A percentile compares a stretch with the other conserved stretches of the same genome.
Evolutionary conservation across 2,113 vertebrate genomes (phyloP).

Genomic region (Gnathonemus longibarbis): DNA sequence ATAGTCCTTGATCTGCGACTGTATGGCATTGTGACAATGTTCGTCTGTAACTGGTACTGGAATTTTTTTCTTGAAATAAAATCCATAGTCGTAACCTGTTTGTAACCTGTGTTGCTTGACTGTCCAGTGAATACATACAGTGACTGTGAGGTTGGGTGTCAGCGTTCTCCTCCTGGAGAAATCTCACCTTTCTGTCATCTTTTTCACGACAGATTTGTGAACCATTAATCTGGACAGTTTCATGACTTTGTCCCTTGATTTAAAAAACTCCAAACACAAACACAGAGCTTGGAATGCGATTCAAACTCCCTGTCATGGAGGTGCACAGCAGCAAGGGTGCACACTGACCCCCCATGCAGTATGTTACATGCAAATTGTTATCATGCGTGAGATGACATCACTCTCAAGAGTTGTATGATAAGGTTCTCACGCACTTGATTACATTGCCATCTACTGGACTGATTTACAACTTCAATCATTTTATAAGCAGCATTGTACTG

Average conservation of each 20-base stretch:
- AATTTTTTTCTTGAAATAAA: background rate
- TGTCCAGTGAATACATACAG: background rate
- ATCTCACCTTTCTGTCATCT: background rate
- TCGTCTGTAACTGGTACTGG: background rate
- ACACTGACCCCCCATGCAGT: background rate
- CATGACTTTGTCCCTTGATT: background rate
- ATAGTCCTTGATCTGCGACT: background rate
- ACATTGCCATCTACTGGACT: constrained; percentile 51
- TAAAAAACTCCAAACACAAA: background rate
- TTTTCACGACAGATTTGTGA: background rate
- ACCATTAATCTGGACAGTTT: background rate
- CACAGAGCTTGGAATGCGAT: background rate
- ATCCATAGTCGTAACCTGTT: background rate
- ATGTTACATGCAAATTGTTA: background rate
- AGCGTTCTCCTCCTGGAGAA: background rate
- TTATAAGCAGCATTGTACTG: background rate
- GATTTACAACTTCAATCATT: background rate
- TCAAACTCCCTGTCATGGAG: background rate
- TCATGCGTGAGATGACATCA: background rate
- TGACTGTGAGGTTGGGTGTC: background rate
- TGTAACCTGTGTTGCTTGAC: background rate
- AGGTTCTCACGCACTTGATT: background rate
- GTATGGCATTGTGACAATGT: background rate
- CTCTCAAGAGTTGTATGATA: background rate
- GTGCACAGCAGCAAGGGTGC: background rate